Evolutionary conservation across 2,888 invertebrate genomes (phyloP).

Genomic region (Xanthorhoe designata): DNA sequence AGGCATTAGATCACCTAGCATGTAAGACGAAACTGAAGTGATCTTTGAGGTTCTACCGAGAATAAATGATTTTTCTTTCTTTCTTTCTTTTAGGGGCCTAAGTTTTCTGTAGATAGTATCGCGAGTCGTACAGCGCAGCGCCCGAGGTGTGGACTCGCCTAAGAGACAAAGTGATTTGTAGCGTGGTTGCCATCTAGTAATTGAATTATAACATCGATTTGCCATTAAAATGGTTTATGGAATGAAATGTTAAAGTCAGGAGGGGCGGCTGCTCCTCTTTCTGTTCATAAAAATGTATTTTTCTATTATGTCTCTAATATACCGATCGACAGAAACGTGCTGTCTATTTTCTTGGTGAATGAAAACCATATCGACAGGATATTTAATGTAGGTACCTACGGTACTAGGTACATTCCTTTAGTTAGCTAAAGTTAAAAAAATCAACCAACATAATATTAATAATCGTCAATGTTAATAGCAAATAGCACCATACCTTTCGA

Average conservation of each 20-base stretch:
- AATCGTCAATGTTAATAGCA: too few species aligned
- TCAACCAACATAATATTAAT: too few species aligned
- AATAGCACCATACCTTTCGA: too few species aligned
- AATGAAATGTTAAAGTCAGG: conserved; percentile 80
- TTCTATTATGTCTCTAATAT: conserved; percentile 17
- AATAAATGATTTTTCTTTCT: too few species aligned
- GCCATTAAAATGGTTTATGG: conserved; percentile 85
- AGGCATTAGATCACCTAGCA: too few species aligned
- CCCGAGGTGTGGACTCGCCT: conserved; percentile 24
- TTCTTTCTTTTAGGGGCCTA: too few species aligned
- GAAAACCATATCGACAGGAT: too few species aligned
- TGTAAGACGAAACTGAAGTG: too few species aligned
- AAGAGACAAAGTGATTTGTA: conserved; percentile 65
- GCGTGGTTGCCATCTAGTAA: conserved; percentile 75
- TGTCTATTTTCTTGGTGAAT: neutral
- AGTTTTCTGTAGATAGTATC: neutral
- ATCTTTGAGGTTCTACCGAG: too few species aligned
- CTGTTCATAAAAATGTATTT: conserved; percentile 45
- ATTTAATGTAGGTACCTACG: too few species aligned
- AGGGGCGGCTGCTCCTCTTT: conserved; percentile 63
- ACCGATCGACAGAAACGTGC: neutral
- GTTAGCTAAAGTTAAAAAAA: too few species aligned
- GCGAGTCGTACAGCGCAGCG: neutral
- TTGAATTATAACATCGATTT: conserved; percentile 85
- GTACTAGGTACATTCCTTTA: too few species aligned